phyloP scores from a whole-genome alignment of 1,140 invertebrate genomes.

The Penaeus chinensis region DNA sequence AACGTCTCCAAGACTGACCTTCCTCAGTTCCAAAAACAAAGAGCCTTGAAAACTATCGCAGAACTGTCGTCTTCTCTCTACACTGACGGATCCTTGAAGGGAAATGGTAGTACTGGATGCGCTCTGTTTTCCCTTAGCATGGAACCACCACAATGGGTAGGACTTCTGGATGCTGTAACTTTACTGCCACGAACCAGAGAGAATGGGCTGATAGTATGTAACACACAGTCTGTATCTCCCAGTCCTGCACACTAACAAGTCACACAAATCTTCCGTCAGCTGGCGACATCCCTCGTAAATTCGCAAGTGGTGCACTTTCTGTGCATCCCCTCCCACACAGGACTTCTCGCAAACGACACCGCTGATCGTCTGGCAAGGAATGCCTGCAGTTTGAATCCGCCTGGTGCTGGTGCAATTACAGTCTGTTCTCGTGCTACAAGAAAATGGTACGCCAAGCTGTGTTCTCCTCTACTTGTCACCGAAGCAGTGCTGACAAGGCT shows the following conservation, averaged over 20 bases:
- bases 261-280: too few species aligned
- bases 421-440: not conserved
- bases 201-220: not conserved
- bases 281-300: not conserved
- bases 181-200: not conserved
- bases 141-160: not conserved
- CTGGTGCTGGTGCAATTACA: not conserved
- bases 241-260: too few species aligned
- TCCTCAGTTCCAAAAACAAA: not conserved
- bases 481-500: too few species aligned
- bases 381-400: not conserved
- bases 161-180: too few species aligned
- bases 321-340: not conserved
- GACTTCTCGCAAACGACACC: not conserved
- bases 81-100: constrained; percentile 4
- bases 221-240: constrained; percentile 1
- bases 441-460: not conserved
- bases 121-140: not conserved
- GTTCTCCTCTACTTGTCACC: too few species aligned
- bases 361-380: not conserved
- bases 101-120: not conserved
- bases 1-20: not conserved
- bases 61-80: too few species aligned
- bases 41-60: not conserved
- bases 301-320: not conserved